Percentiles rank a stretch among this genome's conserved stretches.
phyloP scores from a whole-genome alignment of 2,797 vertebrate genomes.

The Sus cebifrons region DNA sequence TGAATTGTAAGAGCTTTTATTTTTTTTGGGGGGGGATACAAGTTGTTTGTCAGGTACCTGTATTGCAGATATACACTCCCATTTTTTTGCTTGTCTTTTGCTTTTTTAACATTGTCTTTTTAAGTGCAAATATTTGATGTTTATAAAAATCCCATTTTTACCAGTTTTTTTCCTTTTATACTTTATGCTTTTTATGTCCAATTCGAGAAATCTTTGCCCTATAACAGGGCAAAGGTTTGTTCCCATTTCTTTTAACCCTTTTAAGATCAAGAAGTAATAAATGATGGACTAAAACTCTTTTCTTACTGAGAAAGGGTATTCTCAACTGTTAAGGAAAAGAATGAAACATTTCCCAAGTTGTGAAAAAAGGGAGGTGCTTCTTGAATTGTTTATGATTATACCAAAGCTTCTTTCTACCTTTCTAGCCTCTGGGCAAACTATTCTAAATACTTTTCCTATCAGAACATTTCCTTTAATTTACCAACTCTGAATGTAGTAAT shows the following conservation, averaged over 20 bases:
- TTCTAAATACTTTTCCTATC: background rate
- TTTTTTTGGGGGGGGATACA: background rate
- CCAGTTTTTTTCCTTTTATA: background rate
- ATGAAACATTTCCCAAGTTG: conserved; percentile 60
- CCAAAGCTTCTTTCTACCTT: background rate
- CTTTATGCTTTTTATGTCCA: background rate
- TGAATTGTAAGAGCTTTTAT: background rate
- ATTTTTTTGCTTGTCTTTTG: background rate
- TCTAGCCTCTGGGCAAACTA: conserved; percentile 28
- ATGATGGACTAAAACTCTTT: background rate
- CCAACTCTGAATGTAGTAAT: background rate
- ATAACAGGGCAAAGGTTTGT: background rate
- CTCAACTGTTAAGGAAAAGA: background rate
- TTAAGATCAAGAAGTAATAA: conserved; percentile 38
- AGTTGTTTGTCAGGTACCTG: background rate
- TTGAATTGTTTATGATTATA: conserved; percentile 53
- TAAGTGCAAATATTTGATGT: conserved; percentile 34
- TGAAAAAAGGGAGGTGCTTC: conserved; percentile 15
- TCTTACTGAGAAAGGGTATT: conserved; percentile 4
- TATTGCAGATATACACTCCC: background rate
- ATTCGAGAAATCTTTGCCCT: conserved; percentile 5
- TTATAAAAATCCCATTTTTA: background rate
- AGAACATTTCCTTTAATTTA: conserved; percentile 47
- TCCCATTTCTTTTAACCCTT: background rate
- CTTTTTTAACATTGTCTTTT: conserved; percentile 48